Conservation (phyloP, 2,113 vertebrate genomes). For the Cyprinodon variegatus region DNA sequence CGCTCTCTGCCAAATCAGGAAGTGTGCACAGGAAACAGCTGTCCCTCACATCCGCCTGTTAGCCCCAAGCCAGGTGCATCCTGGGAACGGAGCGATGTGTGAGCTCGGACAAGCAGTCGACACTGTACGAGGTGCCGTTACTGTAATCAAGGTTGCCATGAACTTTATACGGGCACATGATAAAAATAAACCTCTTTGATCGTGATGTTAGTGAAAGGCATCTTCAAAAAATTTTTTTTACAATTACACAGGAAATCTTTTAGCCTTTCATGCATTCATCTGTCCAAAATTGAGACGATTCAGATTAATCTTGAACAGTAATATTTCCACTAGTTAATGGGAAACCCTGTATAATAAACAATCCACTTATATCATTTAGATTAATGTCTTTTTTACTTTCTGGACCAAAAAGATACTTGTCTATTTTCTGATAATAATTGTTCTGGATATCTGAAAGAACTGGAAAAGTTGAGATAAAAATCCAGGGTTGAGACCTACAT, state of each 20-base stretch:
- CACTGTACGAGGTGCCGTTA: conserved; percentile 47
- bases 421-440: no score
- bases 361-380: no score
- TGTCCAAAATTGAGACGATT: neutral
- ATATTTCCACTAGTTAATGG: neutral
- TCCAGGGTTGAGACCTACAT: no score
- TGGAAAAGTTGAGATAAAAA: no score
- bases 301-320: neutral
- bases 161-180: conserved; percentile 38
- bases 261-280: neutral
- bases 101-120: conserved; percentile 55
- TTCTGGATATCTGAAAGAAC: no score
- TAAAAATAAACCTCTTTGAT: conserved; percentile 19
- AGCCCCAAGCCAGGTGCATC: conserved; percentile 83
- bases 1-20: conserved; percentile 67
- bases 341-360: neutral
- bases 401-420: no score
- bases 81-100: conserved; percentile 78
- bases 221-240: neutral
- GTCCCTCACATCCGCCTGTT: conserved; percentile 74
- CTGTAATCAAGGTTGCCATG: conserved; percentile 47
- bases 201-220: neutral
- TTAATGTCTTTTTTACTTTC: no score
- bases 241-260: neutral
- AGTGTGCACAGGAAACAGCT: conserved; percentile 85